Conservation (phyloP, 2,888 invertebrate genomes). For the Coronaproctus castanopsis region DNA sequence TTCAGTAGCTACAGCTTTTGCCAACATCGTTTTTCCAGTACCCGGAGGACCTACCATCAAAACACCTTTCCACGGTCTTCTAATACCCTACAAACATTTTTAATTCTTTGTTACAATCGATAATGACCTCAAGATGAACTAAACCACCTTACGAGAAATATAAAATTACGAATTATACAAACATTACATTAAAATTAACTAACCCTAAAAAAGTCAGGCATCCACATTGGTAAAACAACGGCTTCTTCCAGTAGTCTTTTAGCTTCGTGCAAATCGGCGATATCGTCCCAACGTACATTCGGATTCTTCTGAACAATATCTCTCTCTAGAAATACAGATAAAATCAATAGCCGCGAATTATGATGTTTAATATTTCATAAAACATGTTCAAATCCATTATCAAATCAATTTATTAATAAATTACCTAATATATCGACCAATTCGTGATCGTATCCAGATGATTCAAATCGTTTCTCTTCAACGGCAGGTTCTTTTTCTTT, state of each 20-base stretch:
- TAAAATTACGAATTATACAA: too few relatives aligned
- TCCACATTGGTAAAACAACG: slow-evolving; percentile 89
- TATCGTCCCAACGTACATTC: slow-evolving; percentile 86
- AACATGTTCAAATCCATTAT: too few relatives aligned
- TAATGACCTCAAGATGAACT: background rate
- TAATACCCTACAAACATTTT: slow-evolving; percentile 53
- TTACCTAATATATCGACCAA: slow-evolving; percentile 73
- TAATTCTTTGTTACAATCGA: slow-evolving; percentile 2
- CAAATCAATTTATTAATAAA: too few relatives aligned
- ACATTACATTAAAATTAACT: too few relatives aligned
- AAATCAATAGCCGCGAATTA: background rate
- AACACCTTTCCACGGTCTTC: slow-evolving; percentile 91
- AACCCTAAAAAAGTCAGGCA: slow-evolving; percentile 95
- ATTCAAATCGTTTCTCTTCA: slow-evolving; percentile 70
- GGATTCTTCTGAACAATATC: slow-evolving; percentile 95
- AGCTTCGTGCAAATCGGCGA: slow-evolving; percentile 73
- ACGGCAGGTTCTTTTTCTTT: slow-evolving; percentile 42
- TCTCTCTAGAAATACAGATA: slow-evolving; percentile 36
- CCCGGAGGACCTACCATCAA: slow-evolving; percentile 85
- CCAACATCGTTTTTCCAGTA: slow-evolving; percentile 89
- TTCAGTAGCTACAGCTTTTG: slow-evolving; percentile 95
- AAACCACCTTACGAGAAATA: background rate
- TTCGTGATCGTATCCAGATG: slow-evolving; percentile 64
- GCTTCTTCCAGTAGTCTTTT: slow-evolving; percentile 86
- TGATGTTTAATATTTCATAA: background rate